phyloP scores from a whole-genome alignment of 2,888 invertebrate genomes.

The Tachystola acroxantha region DNA sequence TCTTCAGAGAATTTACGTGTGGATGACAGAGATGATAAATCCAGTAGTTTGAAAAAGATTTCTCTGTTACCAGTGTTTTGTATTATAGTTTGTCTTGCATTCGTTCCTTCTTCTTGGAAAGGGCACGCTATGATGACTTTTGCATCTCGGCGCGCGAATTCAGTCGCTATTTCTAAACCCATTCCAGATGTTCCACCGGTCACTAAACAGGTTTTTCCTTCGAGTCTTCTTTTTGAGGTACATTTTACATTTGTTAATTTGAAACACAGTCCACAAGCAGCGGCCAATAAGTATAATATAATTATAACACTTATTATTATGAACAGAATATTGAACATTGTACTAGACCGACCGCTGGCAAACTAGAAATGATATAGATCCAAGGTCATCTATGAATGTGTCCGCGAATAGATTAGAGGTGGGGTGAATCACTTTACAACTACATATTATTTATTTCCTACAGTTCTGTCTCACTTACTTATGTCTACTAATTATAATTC shows the following conservation, averaged over 20 bases:
- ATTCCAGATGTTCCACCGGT: constrained; percentile 40
- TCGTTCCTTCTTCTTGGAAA: constrained; percentile 28
- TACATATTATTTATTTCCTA: too few species aligned
- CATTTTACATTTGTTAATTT: constrained; percentile 26
- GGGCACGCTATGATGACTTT: constrained; percentile 37
- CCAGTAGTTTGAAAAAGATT: constrained; percentile 81
- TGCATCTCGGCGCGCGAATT: constrained; percentile 34
- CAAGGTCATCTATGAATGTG: too few species aligned
- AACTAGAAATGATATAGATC: too few species aligned
- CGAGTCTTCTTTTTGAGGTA: constrained; percentile 28
- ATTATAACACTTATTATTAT: neutral
- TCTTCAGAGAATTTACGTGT: constrained; percentile 88
- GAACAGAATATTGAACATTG: too few species aligned
- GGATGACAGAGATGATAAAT: constrained; percentile 83
- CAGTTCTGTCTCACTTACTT: too few species aligned
- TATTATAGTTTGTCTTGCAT: constrained; percentile 74
- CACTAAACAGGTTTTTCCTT: constrained; percentile 31
- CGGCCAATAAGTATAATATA: neutral
- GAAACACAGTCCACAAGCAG: constrained; percentile 23
- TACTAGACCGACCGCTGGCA: too few species aligned
- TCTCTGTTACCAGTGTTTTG: constrained; percentile 80
- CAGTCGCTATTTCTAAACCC: constrained; percentile 32
- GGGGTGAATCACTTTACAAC: too few species aligned
- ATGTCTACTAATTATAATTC: too few species aligned
- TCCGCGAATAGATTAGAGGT: too few species aligned